phyloP scores from a whole-genome alignment of 2,888 invertebrate species.

The Aelia acuminata region DNA sequence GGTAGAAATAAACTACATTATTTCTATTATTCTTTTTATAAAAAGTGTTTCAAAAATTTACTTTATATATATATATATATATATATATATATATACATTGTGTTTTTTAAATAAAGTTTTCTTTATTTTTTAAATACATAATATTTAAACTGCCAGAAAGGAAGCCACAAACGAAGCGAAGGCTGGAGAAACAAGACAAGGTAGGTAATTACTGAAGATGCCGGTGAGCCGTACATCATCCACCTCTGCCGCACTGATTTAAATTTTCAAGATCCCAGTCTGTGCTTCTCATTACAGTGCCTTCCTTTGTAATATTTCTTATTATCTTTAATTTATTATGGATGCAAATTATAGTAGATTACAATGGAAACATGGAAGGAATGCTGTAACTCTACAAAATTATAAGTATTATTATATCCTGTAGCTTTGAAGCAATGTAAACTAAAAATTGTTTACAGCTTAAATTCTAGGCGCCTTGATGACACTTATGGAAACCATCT shows the following conservation, averaged over 20 bases:
- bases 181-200: neutral
- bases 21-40: too few relatives aligned
- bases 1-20: too few relatives aligned
- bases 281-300: neutral
- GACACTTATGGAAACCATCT: too few relatives aligned
- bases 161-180: neutral
- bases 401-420: too few relatives aligned
- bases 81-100: too few relatives aligned
- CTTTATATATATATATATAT: too few relatives aligned
- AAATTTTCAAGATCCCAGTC: neutral
- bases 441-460: too few relatives aligned
- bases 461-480: too few relatives aligned
- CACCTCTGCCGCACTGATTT: constrained; percentile 18
- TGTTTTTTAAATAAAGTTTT: neutral
- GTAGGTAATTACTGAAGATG: constrained; percentile 5
- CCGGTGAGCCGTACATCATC: constrained; percentile 23
- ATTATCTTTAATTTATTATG: neutral
- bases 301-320: neutral
- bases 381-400: too few relatives aligned
- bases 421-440: too few relatives aligned
- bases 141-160: neutral
- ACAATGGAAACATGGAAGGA: neutral
- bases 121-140: neutral
- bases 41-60: too few relatives aligned
- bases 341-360: neutral